Conservation (phyloP, 2,797 vertebrate species). For the Typhlichthys eigenmanni region DNA sequence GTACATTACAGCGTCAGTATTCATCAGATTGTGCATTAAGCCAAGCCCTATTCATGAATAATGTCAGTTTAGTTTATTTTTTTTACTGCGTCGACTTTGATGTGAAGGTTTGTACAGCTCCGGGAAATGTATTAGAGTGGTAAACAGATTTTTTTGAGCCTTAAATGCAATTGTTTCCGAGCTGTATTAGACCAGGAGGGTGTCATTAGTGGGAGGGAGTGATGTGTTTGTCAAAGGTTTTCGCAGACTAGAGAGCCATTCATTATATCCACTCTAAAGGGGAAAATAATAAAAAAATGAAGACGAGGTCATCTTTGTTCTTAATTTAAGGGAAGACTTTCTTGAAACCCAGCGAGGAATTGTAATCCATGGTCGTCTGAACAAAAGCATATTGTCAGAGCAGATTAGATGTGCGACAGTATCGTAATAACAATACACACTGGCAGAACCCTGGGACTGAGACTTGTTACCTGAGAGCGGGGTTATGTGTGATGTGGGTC, state of each 20-base stretch:
- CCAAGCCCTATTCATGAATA: slow-evolving; percentile 33
- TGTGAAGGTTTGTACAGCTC: slow-evolving; percentile 54
- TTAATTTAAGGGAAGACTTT: slow-evolving; percentile 25
- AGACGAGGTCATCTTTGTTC: slow-evolving; percentile 33
- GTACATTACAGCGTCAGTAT: not conserved
- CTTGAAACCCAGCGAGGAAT: slow-evolving; percentile 29
- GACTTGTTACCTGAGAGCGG: not conserved
- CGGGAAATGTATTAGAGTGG: slow-evolving; percentile 60
- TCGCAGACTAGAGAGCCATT: slow-evolving; percentile 40
- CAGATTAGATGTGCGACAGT: too few species aligned
- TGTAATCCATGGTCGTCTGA: slow-evolving; percentile 33
- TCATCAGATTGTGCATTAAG: slow-evolving; percentile 8
- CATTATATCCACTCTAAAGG: slow-evolving; percentile 36
- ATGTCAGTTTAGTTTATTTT: slow-evolving; percentile 35
- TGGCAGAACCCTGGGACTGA: too few species aligned
- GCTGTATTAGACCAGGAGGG: slow-evolving; percentile 54
- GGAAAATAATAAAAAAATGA: slow-evolving; percentile 26
- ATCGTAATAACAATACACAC: too few species aligned
- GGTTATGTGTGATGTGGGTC: not conserved
- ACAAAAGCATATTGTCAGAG: slow-evolving; percentile 12
- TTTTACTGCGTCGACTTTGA: slow-evolving; percentile 55
- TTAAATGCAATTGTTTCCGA: slow-evolving; percentile 63
- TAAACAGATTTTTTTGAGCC: slow-evolving; percentile 67
- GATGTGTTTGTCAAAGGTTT: slow-evolving; percentile 57
- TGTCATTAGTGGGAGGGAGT: slow-evolving; percentile 36